A percentile compares a stretch with the other conserved stretches of the same genome.
Evolutionary conservation across 2,113 vertebrate genomes (phyloP).

Genomic region (Antigone vipio): DNA sequence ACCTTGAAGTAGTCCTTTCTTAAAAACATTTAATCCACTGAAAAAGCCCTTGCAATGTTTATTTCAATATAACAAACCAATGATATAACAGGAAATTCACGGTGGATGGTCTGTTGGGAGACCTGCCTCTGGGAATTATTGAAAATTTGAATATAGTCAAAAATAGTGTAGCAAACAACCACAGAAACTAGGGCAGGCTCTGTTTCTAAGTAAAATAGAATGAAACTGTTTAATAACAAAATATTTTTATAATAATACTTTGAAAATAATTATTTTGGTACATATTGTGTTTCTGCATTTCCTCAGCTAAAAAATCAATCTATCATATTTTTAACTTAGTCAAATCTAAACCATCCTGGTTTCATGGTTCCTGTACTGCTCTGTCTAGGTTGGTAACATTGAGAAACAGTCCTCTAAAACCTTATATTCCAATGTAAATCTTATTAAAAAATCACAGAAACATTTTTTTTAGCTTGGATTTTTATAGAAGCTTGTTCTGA

Average conservation of each 20-base stretch:
- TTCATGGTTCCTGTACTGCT: background rate
- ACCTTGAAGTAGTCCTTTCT: background rate
- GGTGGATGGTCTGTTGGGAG: background rate
- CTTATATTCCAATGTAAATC: background rate
- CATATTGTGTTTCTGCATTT: background rate
- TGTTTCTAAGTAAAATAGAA: background rate
- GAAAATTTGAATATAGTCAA: background rate
- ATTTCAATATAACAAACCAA: background rate
- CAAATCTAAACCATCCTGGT: background rate
- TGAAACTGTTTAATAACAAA: background rate
- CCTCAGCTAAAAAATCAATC: background rate
- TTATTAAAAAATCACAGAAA: background rate
- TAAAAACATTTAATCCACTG: background rate
- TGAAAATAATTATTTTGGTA: background rate
- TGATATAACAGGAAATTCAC: background rate
- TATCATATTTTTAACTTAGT: background rate
- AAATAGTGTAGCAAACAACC: background rate
- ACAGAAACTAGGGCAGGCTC: background rate
- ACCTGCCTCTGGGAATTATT: background rate
- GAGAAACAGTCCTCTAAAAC: background rate
- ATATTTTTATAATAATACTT: background rate
- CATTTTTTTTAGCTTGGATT: background rate
- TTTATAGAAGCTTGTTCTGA: slow-evolving; percentile 9
- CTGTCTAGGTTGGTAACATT: background rate
- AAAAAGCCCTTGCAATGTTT: background rate